phyloP scores from a whole-genome alignment of 1,140 invertebrate genomes.

The Listronotus bonariensis region DNA sequence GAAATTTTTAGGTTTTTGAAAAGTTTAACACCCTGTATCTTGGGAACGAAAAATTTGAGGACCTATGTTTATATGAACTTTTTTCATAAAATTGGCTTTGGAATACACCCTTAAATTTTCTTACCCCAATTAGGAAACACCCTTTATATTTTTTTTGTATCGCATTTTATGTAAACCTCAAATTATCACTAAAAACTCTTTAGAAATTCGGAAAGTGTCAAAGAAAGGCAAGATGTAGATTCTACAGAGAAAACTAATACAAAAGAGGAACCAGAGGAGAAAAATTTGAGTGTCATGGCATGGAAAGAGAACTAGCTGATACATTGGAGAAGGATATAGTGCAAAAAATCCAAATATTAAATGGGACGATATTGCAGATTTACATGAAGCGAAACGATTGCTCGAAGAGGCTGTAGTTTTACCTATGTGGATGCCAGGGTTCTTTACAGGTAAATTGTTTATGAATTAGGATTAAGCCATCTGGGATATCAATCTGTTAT shows the following conservation, averaged over 20 bases:
- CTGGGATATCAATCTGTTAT: no score
- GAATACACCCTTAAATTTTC: no score
- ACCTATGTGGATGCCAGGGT: conserved; percentile 98
- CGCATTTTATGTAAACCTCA: no score
- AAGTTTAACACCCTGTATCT: no score
- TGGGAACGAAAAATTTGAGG: no score
- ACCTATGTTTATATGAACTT: no score
- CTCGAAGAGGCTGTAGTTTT: conserved; percentile 97
- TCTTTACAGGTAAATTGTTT: conserved; percentile 75
- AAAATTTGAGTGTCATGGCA: conserved; percentile 88
- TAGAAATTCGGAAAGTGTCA: conserved; percentile 11
- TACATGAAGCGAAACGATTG: conserved; percentile 91
- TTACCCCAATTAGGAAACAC: no score
- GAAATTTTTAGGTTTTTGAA: no score
- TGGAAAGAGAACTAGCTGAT: conserved; percentile 93
- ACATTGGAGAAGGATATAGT: conserved; percentile 96
- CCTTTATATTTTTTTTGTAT: no score
- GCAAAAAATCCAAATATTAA: conserved; percentile 96
- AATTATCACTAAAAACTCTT: not conserved
- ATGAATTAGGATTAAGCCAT: no score
- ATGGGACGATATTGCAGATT: conserved; percentile 98
- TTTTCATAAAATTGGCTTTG: no score
- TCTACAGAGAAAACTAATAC: conserved; percentile 61
- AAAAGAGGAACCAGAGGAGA: conserved; percentile 76
- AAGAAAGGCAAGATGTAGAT: conserved; percentile 55